Conservation (phyloP, 2,888 invertebrate species). For the Orchestes rusci region DNA sequence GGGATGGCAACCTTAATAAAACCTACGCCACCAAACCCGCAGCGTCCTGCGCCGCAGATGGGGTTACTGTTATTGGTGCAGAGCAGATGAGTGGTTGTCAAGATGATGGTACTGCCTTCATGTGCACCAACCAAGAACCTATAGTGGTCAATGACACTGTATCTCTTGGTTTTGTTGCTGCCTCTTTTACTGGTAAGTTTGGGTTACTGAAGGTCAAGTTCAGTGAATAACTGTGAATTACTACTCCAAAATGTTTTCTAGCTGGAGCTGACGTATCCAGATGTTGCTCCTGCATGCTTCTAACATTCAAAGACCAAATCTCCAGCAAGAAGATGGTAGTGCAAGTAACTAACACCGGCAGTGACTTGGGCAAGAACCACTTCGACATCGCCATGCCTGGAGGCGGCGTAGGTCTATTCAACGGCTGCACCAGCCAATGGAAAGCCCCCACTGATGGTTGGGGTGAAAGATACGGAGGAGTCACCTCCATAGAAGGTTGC, state of each 20-base stretch:
- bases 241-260: slow-evolving; percentile 3
- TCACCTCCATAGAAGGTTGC: slow-evolving; percentile 14
- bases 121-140: slow-evolving; percentile 21
- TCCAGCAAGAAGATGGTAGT: slow-evolving; percentile 9
- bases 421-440: slow-evolving; percentile 22
- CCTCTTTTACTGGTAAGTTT: slow-evolving; percentile 16
- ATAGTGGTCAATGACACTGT: slow-evolving; percentile 17
- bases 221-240: not conserved
- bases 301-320: slow-evolving; percentile 6
- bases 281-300: slow-evolving; percentile 20
- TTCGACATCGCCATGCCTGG: slow-evolving; percentile 27
- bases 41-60: slow-evolving; percentile 22
- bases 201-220: not conserved
- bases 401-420: slow-evolving; percentile 26
- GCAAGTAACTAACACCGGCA: slow-evolving; percentile 19
- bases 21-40: slow-evolving; percentile 13
- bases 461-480: slow-evolving; percentile 11
- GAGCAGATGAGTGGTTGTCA: slow-evolving; percentile 15
- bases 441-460: slow-evolving; percentile 13
- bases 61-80: slow-evolving; percentile 9
- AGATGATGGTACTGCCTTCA: slow-evolving; percentile 9
- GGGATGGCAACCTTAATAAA: slow-evolving; percentile 20
- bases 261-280: slow-evolving; percentile 20
- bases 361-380: slow-evolving; percentile 21
- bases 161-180: slow-evolving; percentile 22